These are phyloP conservation scores for Prionailurus bengalensis DNA, from an alignment of 2,113 vertebrate genomes.

Conservation along the genomic window DNA sequence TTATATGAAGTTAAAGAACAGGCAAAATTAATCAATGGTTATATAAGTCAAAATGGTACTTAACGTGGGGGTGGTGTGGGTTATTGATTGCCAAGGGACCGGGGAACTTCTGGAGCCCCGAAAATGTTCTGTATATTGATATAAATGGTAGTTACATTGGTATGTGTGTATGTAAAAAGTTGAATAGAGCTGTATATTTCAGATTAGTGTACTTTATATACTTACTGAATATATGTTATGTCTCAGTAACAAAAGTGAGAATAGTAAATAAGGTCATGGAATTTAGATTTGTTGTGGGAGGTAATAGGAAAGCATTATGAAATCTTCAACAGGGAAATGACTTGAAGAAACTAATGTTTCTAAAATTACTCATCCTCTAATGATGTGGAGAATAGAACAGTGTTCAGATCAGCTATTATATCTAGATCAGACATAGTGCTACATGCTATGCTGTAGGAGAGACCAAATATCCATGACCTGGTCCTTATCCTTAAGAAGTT, in stretches of 20 bases:
- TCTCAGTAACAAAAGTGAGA: background rate
- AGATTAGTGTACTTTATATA: background rate
- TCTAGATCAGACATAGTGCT: background rate
- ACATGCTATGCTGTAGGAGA: background rate
- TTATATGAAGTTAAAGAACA: conserved; percentile 9
- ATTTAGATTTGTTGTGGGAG: conserved; percentile 12
- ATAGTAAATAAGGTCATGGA: background rate
- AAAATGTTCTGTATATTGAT: background rate
- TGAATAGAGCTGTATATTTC: background rate
- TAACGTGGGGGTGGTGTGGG: background rate
- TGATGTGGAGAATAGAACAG: background rate
- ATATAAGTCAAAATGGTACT: background rate
- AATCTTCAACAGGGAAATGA: background rate
- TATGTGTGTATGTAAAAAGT: background rate
- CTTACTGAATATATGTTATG: background rate
- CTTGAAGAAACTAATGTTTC: background rate
- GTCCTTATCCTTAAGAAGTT: background rate
- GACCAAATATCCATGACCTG: background rate
- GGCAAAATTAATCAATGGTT: background rate
- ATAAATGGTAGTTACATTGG: background rate
- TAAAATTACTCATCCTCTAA: conserved; percentile 19
- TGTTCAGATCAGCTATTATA: background rate
- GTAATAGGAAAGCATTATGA: background rate
- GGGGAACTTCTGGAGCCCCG: background rate
- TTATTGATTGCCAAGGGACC: background rate